Percentiles rank a stretch among this genome's conserved stretches.
Conservation (phyloP, 2,797 vertebrate genomes). For the Menidia menidia region DNA sequence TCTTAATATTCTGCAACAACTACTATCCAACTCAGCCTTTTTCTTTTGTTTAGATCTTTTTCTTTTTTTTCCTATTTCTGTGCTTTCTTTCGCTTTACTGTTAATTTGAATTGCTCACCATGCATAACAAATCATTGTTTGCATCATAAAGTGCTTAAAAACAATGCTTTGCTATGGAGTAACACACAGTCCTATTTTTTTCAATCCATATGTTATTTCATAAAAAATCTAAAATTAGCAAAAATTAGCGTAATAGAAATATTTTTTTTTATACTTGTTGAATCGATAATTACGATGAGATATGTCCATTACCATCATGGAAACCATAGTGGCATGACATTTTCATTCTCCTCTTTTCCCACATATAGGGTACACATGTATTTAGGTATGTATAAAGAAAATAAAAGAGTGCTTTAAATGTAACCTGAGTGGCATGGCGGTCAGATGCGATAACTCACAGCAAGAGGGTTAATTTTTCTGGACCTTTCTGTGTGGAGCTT, state of each 20-base stretch:
- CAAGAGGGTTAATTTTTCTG: too few relatives aligned
- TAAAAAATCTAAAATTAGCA: too few relatives aligned
- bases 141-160: constrained; percentile 9
- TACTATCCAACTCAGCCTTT: constrained; percentile 18
- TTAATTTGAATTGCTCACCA: constrained; percentile 15
- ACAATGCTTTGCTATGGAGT: background rate
- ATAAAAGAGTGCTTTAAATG: too few relatives aligned
- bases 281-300: background rate
- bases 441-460: too few relatives aligned
- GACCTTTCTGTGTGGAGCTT: too few relatives aligned
- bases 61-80: constrained; percentile 17
- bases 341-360: background rate
- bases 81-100: constrained; percentile 16
- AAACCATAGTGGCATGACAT: background rate
- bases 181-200: constrained; percentile 2
- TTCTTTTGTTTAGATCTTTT: background rate
- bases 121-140: background rate
- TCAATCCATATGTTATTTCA: background rate
- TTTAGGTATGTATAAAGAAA: too few relatives aligned
- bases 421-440: too few relatives aligned
- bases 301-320: background rate
- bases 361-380: too few relatives aligned
- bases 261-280: background rate
- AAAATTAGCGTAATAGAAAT: background rate
- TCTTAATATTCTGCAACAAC: constrained; percentile 56